phyloP scores from a whole-genome alignment of 2,113 vertebrate genomes.

The Pangasianodon gigas region DNA sequence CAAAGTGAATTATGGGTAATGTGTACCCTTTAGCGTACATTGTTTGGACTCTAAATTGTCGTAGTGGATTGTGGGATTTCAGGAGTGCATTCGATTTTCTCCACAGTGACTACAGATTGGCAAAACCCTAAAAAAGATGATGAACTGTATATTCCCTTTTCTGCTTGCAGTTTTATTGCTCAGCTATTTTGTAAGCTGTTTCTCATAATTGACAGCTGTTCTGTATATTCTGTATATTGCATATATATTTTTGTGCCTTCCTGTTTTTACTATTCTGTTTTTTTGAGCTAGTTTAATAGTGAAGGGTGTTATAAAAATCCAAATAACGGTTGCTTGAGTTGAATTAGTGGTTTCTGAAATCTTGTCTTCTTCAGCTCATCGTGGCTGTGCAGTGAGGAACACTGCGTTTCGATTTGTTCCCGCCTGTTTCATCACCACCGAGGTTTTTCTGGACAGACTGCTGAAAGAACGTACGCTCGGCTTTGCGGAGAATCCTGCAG shows the following conservation, averaged over 20 bases:
- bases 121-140: no score
- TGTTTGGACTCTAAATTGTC: not conserved
- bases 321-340: not conserved
- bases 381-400: conserved; percentile 36
- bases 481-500: conserved; percentile 50
- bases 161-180: no score
- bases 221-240: no score
- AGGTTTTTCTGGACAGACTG: conserved; percentile 67
- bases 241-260: no score
- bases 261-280: not conserved
- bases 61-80: not conserved
- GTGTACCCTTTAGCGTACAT: not conserved
- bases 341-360: not conserved
- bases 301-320: not conserved
- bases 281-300: not conserved
- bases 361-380: conserved; percentile 58
- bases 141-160: no score
- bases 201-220: no score
- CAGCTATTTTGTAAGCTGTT: no score
- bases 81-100: no score
- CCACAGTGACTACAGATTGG: no score
- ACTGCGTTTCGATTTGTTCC: conserved; percentile 60
- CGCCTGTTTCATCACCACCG: conserved; percentile 67
- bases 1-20: not conserved
- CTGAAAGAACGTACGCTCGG: conserved; percentile 60